phyloP scores from a whole-genome alignment of 2,113 vertebrate species.

The Thoracochromis brauschi region DNA sequence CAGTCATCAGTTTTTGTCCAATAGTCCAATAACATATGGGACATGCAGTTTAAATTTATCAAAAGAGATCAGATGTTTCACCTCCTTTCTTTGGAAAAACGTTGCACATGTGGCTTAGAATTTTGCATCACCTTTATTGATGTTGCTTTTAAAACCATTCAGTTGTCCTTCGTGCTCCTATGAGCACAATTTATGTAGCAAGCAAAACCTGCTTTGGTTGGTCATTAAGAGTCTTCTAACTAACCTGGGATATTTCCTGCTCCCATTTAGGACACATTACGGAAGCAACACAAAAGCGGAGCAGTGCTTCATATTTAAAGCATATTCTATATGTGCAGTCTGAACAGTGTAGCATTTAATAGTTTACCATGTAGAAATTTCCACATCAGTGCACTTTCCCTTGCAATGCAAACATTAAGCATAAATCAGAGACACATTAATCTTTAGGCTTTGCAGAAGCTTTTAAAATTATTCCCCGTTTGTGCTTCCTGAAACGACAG shows the following conservation, averaged over 20 bases:
- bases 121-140: not conserved
- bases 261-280: not conserved
- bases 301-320: not conserved
- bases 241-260: not conserved
- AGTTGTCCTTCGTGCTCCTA: not conserved
- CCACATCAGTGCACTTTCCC: not conserved
- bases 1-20: not conserved
- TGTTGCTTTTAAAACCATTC: not conserved
- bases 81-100: not conserved
- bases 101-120: not conserved
- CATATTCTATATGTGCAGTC: not conserved
- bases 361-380: not conserved
- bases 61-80: not conserved
- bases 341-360: not conserved
- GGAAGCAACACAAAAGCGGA: not conserved
- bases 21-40: not conserved
- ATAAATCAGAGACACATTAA: not conserved
- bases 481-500: constrained; percentile 32
- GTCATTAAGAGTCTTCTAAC: not conserved
- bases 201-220: not conserved
- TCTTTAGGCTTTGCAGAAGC: constrained; percentile 19
- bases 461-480: constrained; percentile 42
- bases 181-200: not conserved
- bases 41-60: not conserved
- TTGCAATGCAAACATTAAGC: constrained; percentile 15